Evolutionary conservation across 2,797 vertebrate species (phyloP).

Genomic region (Spinus pinus): DNA sequence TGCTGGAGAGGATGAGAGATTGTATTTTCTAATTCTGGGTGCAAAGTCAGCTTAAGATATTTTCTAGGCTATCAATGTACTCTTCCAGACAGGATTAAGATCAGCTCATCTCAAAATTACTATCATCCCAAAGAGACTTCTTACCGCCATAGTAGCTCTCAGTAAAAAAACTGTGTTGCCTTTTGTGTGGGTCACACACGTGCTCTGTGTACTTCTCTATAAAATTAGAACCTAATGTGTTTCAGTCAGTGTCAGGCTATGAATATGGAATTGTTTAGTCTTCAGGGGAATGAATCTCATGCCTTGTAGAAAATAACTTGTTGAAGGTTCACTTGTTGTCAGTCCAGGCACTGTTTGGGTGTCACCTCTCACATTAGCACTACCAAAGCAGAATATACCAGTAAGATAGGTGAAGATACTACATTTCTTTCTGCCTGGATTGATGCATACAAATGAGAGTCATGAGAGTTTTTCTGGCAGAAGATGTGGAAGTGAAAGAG

Average conservation of each 20-base stretch:
- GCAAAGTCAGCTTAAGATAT: background rate
- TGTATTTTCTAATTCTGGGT: background rate
- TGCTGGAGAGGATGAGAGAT: rapidly evolving
- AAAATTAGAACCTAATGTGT: background rate
- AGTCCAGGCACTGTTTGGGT: background rate
- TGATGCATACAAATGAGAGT: background rate
- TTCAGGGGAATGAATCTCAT: background rate
- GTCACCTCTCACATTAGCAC: background rate
- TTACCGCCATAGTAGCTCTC: background rate
- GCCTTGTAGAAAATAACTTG: background rate
- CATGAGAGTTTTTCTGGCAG: background rate
- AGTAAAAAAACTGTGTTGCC: background rate
- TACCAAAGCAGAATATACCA: background rate
- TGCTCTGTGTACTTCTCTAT: background rate
- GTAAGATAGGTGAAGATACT: background rate
- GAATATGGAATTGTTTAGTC: background rate
- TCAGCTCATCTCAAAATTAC: background rate
- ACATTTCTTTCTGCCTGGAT: background rate
- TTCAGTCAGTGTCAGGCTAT: background rate
- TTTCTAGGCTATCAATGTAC: background rate
- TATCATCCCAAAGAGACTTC: background rate
- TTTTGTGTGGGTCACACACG: background rate
- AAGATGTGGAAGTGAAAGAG: background rate
- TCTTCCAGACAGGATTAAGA: background rate
- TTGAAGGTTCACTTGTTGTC: background rate